Percentiles rank a stretch among this genome's conserved stretches.
phyloP scores from a whole-genome alignment of 2,888 invertebrate genomes.

The Apomyelois bistriatella region DNA sequence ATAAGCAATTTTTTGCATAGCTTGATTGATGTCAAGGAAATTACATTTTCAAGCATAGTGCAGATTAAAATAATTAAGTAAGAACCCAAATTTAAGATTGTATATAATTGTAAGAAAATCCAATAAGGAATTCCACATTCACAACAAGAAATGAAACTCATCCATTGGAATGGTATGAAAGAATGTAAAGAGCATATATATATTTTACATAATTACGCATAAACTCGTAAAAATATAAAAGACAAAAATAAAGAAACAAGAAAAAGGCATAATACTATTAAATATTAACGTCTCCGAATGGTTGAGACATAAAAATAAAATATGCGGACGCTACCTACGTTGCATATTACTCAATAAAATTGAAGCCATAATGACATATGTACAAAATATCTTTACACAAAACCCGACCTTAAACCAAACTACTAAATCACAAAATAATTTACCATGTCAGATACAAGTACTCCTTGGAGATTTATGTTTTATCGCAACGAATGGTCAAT shows the following conservation, averaged over 20 bases:
- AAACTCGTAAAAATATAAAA: neutral
- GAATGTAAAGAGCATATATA: no score
- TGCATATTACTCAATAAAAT: slow-evolving; percentile 1
- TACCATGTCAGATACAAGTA: neutral
- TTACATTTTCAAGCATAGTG: no score
- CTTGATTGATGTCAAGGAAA: no score
- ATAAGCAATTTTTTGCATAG: no score
- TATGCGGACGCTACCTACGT: slow-evolving; percentile 29
- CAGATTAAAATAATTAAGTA: no score
- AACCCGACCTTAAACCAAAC: slow-evolving; percentile 1
- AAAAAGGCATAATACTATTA: slow-evolving; percentile 20
- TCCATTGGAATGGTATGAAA: no score
- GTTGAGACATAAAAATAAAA: slow-evolving; percentile 17
- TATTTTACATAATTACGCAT: no score
- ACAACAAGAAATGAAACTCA: no score
- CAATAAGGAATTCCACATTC: no score
- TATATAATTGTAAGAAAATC: no score
- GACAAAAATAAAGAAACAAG: neutral
- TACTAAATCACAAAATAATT: neutral
- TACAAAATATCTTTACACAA: neutral
- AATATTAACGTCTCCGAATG: slow-evolving; percentile 6
- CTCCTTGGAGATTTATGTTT: slow-evolving; percentile 5
- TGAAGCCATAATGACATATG: neutral
- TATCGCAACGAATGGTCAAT: neutral
- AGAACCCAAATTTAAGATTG: no score